Conservation (phyloP, 2,888 invertebrate species). For the Polymixis flavicincta region DNA sequence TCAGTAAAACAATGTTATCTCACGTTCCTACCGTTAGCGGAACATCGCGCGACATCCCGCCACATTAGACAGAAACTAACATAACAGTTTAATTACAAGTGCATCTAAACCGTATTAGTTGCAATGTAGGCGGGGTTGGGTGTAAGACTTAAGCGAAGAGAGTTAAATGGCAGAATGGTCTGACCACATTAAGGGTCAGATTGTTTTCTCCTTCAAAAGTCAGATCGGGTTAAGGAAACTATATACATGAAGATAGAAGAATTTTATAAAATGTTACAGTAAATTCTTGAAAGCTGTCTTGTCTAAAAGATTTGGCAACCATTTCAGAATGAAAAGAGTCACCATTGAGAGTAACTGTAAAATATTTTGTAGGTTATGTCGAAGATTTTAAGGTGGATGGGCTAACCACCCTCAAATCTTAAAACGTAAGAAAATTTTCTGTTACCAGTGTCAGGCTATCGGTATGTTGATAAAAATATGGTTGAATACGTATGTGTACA, state of each 20-base stretch:
- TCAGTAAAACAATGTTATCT: slow-evolving; percentile 73
- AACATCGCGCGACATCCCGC: slow-evolving; percentile 78
- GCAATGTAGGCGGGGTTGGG: slow-evolving; percentile 71
- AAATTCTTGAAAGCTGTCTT: not conserved
- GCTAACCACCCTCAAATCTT: too few relatives aligned
- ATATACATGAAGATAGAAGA: not conserved
- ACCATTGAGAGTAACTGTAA: not conserved
- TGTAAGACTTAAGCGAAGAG: slow-evolving; percentile 53
- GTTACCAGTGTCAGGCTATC: too few relatives aligned
- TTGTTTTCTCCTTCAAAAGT: not conserved
- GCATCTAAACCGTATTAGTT: slow-evolving; percentile 77
- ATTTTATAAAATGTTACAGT: not conserved
- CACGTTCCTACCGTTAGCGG: slow-evolving; percentile 74
- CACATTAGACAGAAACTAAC: slow-evolving; percentile 84
- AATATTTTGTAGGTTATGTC: not conserved
- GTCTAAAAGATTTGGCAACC: not conserved
- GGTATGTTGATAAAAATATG: too few relatives aligned
- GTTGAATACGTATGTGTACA: too few relatives aligned
- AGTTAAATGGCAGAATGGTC: not conserved
- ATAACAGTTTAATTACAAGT: slow-evolving; percentile 89
- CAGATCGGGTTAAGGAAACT: not conserved
- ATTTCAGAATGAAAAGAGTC: too few relatives aligned
- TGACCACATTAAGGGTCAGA: not conserved
- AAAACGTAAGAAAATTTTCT: too few relatives aligned
- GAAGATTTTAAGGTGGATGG: not conserved